Base-by-base conservation (phyloP, 2,888 invertebrate genomes). In the Cotesia congregata region DNA sequence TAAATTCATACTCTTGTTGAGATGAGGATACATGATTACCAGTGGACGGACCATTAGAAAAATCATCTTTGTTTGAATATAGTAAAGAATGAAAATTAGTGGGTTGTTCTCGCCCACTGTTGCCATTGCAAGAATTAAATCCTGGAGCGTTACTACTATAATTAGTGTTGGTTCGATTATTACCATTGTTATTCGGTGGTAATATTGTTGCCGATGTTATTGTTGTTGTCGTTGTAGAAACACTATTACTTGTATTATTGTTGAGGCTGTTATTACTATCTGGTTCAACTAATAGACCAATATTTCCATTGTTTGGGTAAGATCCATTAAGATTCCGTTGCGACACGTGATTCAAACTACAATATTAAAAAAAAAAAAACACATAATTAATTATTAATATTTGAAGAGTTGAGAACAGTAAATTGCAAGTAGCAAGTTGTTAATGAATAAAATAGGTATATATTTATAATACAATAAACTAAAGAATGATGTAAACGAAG, bases 11-110 rank as follows among this genome's bases (percentile, higher is more conserved):
- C 64, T 85, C 85, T 60, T 88, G 89, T 50, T 88, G 88, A 0
- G 89, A 88, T 1, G 89, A 89, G 12, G 89, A 88, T 0, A 89
- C 89, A 62, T 88, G 89, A 81, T 88, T 89, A 9, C 86, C 87
- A 4, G 88, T 81, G 5, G 87, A 85, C 41, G 87, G 85, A 61
- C 84, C 86, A 65, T 85, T 80, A 41, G 85, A 86, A 77, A 87
- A 88, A 15, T 88, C 88, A 41, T 88, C 88, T 74, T 83, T 85
- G 12, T 85, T 85, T n/a, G 87, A 81, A 74, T 88, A 89, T 64
- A 89, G 81, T 59, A 89, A 80, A 71, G 89, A 88, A 78, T 89
- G 88, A 70, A 89, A 84, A 75, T 84, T 88, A 38, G 86, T 75
- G 2, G 86, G 77, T 67, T 70, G 70, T 15, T 59, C 74, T 74